phyloP scores from a whole-genome alignment of 2,797 vertebrate genomes.

The Poeciliopsis paucimaculata region DNA sequence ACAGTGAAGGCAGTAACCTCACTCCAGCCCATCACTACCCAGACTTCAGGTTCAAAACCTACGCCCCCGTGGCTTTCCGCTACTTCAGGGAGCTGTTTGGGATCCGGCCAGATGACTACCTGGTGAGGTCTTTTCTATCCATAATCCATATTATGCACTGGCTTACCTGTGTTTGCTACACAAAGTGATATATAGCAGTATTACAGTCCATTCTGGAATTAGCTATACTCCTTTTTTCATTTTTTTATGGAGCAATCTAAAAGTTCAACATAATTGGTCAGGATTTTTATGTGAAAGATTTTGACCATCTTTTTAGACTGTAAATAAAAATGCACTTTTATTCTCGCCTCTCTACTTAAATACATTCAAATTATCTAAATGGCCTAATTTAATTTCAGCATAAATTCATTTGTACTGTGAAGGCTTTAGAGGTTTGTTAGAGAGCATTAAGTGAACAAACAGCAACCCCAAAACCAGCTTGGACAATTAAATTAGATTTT shows the following conservation, averaged over 20 bases:
- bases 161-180: neutral
- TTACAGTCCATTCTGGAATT: neutral
- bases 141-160: neutral
- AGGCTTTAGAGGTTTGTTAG: neutral
- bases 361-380: neutral
- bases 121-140: constrained; percentile 79
- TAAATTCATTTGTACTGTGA: neutral
- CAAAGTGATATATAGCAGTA: neutral
- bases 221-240: neutral
- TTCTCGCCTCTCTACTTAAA: neutral
- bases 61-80: constrained; percentile 94
- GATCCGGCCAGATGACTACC: constrained; percentile 95
- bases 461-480: neutral
- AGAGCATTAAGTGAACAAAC: neutral
- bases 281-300: neutral
- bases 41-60: constrained; percentile 98
- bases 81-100: constrained; percentile 98
- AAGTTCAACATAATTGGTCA: neutral
- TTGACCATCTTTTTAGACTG: neutral
- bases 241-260: neutral
- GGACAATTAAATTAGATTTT: neutral
- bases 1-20: constrained; percentile 95
- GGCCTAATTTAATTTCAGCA: neutral
- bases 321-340: neutral
- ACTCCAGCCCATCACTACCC: constrained; percentile 95